A percentile compares a stretch with the other conserved stretches of the same genome.
phyloP scores from a whole-genome alignment of 2,113 vertebrate genomes.

The Quiscalus mexicanus region DNA sequence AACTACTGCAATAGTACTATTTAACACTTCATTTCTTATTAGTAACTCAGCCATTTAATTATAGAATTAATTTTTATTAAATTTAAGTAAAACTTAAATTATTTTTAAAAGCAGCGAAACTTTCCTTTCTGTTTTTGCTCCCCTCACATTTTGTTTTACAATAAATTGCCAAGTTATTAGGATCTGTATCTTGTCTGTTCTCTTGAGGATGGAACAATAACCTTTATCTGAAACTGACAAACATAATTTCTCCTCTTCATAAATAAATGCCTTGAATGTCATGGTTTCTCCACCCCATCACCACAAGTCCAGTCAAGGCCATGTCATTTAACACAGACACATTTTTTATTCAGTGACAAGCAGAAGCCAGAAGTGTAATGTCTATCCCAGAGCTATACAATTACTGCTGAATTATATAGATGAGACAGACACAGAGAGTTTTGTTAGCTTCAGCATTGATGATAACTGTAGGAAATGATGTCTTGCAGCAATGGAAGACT shows the following conservation, averaged over 20 bases:
- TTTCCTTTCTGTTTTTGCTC: not conserved
- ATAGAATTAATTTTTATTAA: not conserved
- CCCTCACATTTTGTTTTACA: not conserved
- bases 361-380: not conserved
- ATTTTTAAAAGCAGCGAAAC: not conserved
- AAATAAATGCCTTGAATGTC: constrained; percentile 22
- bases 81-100: not conserved
- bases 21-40: not conserved
- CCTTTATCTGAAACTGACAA: constrained; percentile 44
- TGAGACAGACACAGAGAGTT: not conserved
- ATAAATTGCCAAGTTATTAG: constrained; percentile 20
- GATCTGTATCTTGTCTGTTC: constrained; percentile 21
- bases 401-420: not conserved
- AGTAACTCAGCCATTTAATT: not conserved
- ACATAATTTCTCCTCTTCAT: constrained; percentile 35
- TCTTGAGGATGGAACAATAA: constrained; percentile 41
- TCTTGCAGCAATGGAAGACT: not conserved
- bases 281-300: not conserved
- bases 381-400: not conserved
- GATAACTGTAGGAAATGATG: not conserved
- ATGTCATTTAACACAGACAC: constrained; percentile 3
- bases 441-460: not conserved
- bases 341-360: constrained; percentile 40
- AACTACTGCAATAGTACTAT: not conserved
- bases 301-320: constrained; percentile 14